Percentiles rank a stretch among this genome's conserved stretches.
These are phyloP conservation scores for Anhinga anhinga DNA, from an alignment of 2,113 vertebrate species.

Conservation along the genomic window DNA sequence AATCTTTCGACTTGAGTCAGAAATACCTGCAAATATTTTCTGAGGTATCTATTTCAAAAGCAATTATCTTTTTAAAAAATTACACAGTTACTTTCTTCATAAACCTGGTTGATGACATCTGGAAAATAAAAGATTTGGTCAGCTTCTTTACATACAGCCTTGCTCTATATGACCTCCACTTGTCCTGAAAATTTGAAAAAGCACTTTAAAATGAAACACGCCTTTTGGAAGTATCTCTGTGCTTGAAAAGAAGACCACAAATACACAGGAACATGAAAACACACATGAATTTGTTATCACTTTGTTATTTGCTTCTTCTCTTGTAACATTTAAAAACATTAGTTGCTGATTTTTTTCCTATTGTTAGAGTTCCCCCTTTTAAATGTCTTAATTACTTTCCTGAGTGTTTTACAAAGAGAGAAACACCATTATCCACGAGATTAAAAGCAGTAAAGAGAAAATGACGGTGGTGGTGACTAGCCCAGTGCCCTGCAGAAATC, in stretches of 20 bases:
- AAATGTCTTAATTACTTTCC: neutral
- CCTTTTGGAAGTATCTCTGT: neutral
- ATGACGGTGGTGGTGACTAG: accelerated
- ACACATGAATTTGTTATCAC: neutral
- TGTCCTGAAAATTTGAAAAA: neutral
- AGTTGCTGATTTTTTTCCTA: neutral
- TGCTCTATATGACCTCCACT: neutral
- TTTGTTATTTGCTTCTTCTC: neutral
- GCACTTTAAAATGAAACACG: neutral
- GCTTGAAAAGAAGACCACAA: neutral
- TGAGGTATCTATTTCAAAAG: neutral
- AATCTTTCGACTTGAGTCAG: neutral
- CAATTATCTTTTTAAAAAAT: neutral
- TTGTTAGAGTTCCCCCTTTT: neutral
- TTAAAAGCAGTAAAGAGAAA: neutral
- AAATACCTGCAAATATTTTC: neutral
- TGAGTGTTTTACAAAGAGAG: neutral
- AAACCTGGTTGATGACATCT: neutral
- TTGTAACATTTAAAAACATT: neutral
- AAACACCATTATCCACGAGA: neutral
- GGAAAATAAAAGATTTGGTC: neutral
- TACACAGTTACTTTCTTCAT: neutral
- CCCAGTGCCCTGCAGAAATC: neutral
- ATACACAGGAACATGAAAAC: neutral
- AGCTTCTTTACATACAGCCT: neutral